These are phyloP conservation scores for Drosophila melanogaster DNA, from an alignment of 1,140 invertebrate genomes.

Conservation along the genomic window DNA sequence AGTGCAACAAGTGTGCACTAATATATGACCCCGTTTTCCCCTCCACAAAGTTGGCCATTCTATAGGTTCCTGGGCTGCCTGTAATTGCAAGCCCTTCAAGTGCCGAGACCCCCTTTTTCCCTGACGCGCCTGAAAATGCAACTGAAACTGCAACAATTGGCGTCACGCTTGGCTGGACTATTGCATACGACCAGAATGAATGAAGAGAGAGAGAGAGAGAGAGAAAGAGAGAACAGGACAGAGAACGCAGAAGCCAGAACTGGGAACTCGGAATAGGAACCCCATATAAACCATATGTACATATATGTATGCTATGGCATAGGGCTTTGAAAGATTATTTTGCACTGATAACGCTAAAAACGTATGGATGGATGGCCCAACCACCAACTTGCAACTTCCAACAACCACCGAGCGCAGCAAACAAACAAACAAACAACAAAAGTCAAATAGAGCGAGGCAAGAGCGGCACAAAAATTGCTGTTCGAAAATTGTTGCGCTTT, in stretches of 20 bases:
- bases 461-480: slow-evolving; percentile 67
- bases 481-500: slow-evolving; percentile 81
- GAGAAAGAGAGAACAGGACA: slow-evolving; percentile 11
- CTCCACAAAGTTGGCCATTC: not conserved
- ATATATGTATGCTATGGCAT: slow-evolving; percentile 8
- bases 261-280: slow-evolving; percentile 5
- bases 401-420: slow-evolving; percentile 16
- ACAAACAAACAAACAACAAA: slow-evolving; percentile 47
- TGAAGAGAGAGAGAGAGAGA: not conserved
- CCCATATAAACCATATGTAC: slow-evolving; percentile 1
- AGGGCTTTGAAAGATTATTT: slow-evolving; percentile 83
- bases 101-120: slow-evolving; percentile 11
- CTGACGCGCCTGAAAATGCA: slow-evolving; percentile 5
- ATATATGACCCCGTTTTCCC: not conserved
- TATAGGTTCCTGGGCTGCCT: slow-evolving; percentile 16
- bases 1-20: slow-evolving; percentile 10
- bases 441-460: slow-evolving; percentile 75
- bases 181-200: slow-evolving; percentile 1
- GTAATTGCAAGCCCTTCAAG: slow-evolving; percentile 40
- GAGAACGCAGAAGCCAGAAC: slow-evolving; percentile 7
- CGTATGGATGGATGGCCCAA: slow-evolving; percentile 73
- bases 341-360: slow-evolving; percentile 83
- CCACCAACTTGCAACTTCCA: slow-evolving; percentile 1
- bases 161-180: slow-evolving; percentile 65
- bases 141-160: slow-evolving; percentile 66